Evolutionary conservation across 2,113 vertebrate genomes (phyloP).

Genomic region (Etheostoma cragini): DNA sequence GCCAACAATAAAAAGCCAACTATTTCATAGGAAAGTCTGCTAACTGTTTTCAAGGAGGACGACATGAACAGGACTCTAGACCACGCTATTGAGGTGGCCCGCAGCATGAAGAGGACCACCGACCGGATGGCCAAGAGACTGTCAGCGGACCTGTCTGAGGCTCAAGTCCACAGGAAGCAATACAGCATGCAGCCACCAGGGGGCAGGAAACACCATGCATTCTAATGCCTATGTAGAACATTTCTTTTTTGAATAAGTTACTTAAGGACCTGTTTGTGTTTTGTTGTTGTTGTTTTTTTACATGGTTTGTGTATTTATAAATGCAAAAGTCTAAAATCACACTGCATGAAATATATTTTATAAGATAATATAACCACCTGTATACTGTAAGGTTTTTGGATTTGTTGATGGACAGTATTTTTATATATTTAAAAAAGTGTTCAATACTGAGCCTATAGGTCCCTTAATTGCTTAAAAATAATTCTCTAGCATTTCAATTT

Average conservation of each 20-base stretch:
- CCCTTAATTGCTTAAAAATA: neutral
- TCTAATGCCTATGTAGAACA: neutral
- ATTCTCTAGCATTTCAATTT: neutral
- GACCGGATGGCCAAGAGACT: conserved; percentile 88
- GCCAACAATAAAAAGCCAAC: neutral
- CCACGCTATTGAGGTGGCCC: conserved; percentile 88
- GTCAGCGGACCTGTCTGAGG: conserved; percentile 87
- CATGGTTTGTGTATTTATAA: neutral
- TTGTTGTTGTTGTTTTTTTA: conserved; percentile 22
- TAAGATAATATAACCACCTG: neutral
- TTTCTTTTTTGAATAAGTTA: neutral
- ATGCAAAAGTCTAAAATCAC: conserved; percentile 15
- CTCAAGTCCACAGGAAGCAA: conserved; percentile 73
- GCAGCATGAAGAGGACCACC: conserved; percentile 89
- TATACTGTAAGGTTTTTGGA: neutral
- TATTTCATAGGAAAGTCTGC: neutral
- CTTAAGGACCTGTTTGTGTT: neutral
- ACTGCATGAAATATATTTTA: conserved; percentile 2
- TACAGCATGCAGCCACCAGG: conserved; percentile 51
- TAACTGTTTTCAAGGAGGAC: conserved; percentile 71
- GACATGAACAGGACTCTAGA: conserved; percentile 88
- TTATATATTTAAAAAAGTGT: no score
- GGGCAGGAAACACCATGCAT: conserved; percentile 55
- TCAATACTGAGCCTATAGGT: neutral
- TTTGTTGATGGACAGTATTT: neutral